These are phyloP conservation scores for Sipha maydis DNA, from an alignment of 2,888 invertebrate genomes.

Conservation along the genomic window DNA sequence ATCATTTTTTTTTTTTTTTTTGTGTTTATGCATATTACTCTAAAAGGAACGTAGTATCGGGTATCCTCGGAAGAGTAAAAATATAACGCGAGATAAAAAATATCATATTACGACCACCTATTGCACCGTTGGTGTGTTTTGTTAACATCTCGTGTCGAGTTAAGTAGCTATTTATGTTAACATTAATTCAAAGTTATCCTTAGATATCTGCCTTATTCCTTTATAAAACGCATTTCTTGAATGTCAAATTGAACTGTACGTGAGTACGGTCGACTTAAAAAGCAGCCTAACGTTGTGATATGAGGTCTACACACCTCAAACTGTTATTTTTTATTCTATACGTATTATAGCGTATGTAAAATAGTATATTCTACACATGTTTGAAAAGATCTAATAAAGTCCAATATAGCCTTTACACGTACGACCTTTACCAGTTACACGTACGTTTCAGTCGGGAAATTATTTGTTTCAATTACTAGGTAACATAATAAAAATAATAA, in stretches of 20 bases:
- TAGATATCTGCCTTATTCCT: no score
- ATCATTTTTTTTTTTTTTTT: neutral
- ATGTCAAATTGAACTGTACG: neutral
- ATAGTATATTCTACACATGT: neutral
- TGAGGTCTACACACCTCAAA: neutral
- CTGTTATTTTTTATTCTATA: neutral
- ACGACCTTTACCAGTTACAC: neutral
- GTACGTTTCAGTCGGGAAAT: no score
- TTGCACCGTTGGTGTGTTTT: neutral
- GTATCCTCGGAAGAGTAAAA: neutral
- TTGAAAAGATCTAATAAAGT: no score
- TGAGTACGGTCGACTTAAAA: neutral
- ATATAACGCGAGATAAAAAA: neutral
- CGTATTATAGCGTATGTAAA: neutral
- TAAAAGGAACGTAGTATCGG: slow-evolving; percentile 1
- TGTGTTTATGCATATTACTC: neutral
- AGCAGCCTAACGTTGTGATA: neutral
- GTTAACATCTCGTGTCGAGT: neutral
- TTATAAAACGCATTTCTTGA: neutral
- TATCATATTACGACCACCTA: neutral
- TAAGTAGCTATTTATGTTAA: slow-evolving; percentile 11
- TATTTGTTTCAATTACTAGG: no score
- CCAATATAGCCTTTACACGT: neutral
- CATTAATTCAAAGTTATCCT: neutral
- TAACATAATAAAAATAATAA: no score